Percentiles rank a stretch among this genome's conserved stretches.
Evolutionary conservation across 1,140 invertebrate species (phyloP).

Genomic region (Pseudomyrmex cubaensis): DNA sequence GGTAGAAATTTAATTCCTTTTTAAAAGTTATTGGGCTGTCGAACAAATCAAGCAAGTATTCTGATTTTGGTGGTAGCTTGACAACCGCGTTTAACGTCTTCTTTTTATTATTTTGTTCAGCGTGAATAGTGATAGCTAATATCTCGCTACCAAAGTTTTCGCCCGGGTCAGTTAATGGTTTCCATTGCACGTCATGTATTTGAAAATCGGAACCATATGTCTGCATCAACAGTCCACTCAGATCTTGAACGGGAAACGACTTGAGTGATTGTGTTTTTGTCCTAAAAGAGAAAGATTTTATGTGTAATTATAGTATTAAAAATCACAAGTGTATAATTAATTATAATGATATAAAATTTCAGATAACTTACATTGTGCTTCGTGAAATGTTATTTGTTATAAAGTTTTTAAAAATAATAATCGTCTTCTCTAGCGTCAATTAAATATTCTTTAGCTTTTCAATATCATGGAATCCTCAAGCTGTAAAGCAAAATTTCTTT

Average conservation of each 20-base stretch:
- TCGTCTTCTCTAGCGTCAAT: neutral
- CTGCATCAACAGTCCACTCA: constrained; percentile 74
- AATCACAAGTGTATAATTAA: no score
- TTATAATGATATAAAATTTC: neutral
- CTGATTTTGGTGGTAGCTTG: constrained; percentile 87
- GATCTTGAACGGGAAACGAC: constrained; percentile 74
- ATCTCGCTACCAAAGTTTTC: constrained; percentile 88
- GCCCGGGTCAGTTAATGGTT: constrained; percentile 85
- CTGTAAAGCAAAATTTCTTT: constrained; percentile 38
- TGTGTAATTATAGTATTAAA: neutral
- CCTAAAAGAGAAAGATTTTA: constrained; percentile 29
- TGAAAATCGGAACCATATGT: constrained; percentile 68
- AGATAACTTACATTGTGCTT: constrained; percentile 24
- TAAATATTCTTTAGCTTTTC: neutral
- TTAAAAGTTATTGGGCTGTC: constrained; percentile 86
- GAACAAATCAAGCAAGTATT: constrained; percentile 86
- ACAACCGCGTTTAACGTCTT: constrained; percentile 85
- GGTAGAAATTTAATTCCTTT: constrained; percentile 87
- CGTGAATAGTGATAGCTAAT: constrained; percentile 81
- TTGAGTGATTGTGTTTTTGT: constrained; percentile 74
- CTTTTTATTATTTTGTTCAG: constrained; percentile 70
- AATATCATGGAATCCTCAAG: neutral
- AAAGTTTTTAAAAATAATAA: constrained; percentile 10
- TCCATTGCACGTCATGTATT: constrained; percentile 77
- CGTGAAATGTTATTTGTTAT: neutral